Conservation (phyloP, 2,797 vertebrate genomes). For the Phaenicophaeus curvirostris region DNA sequence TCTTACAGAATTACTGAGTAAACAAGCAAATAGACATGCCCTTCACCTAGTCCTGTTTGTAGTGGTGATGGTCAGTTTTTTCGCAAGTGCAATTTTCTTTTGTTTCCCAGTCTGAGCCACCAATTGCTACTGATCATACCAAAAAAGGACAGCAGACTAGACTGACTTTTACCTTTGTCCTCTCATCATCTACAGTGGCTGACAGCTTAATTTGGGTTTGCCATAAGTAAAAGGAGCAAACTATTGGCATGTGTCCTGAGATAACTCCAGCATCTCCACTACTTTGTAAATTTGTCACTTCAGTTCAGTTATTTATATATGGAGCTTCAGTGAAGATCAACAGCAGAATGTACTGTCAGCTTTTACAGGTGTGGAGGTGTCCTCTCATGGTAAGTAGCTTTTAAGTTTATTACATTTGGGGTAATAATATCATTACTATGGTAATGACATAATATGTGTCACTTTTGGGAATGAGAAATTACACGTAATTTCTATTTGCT, state of each 20-base stretch:
- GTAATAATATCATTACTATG: slow-evolving; percentile 72
- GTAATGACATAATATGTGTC: slow-evolving; percentile 68
- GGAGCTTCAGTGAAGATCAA: neutral
- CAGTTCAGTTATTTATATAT: neutral
- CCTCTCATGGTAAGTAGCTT: slow-evolving; percentile 35
- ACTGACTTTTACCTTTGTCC: slow-evolving; percentile 35
- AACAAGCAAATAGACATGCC: slow-evolving; percentile 1
- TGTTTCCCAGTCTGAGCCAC: neutral
- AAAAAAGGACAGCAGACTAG: slow-evolving; percentile 9
- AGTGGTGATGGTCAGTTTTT: neutral
- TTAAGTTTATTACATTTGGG: slow-evolving; percentile 46
- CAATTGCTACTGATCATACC: neutral
- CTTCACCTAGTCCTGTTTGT: neutral
- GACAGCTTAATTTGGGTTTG: slow-evolving; percentile 36
- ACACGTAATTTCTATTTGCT: slow-evolving; percentile 69
- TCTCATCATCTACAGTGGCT: neutral
- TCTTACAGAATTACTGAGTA: neutral
- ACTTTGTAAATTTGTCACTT: slow-evolving; percentile 18
- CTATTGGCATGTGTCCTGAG: slow-evolving; percentile 25
- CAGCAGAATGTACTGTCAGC: neutral
- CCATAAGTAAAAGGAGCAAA: slow-evolving; percentile 14
- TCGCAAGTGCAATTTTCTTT: neutral
- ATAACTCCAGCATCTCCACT: neutral
- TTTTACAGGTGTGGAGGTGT: slow-evolving; percentile 47
- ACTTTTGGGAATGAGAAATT: slow-evolving; percentile 70